phyloP scores from a whole-genome alignment of 37 sponge, comb jelly and placozoan species.

The Beroe forskalii region DNA sequence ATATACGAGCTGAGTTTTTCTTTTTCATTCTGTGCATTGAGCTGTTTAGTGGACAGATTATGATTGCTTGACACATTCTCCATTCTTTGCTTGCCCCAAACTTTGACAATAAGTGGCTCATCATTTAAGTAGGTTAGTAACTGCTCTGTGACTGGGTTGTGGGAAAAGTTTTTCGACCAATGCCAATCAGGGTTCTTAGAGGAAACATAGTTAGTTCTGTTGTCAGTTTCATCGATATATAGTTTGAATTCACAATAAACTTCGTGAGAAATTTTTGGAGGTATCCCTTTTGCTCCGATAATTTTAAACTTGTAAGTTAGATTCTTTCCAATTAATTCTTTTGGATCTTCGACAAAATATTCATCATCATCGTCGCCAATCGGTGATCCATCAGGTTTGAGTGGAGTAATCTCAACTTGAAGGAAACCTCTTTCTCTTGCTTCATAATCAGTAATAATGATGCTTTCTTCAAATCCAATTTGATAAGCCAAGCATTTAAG shows the following conservation, averaged over 20 bases:
- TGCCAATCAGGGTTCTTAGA: conserved; percentile 68
- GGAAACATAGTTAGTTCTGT: conserved; percentile 55
- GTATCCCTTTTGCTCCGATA: conserved; percentile 43
- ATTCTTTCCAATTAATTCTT: conserved; percentile 53
- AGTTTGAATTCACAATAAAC: conserved; percentile 74
- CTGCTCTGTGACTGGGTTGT: conserved; percentile 73
- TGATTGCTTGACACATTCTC: not conserved
- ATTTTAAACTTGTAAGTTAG: conserved; percentile 42
- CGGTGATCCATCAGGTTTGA: conserved; percentile 34
- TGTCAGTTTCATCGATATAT: conserved; percentile 68
- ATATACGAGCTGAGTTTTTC: conserved; percentile 32
- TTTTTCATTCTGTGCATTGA: conserved; percentile 26
- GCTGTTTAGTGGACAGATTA: conserved; percentile 45
- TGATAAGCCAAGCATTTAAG: conserved; percentile 69
- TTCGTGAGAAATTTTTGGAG: conserved; percentile 65
- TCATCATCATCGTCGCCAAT: conserved; percentile 56
- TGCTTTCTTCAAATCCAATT: conserved; percentile 74
- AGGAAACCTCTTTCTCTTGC: conserved; percentile 72
- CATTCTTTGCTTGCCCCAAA: conserved; percentile 70
- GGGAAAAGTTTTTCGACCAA: conserved; percentile 63
- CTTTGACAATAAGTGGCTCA: conserved; percentile 72
- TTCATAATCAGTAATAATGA: conserved; percentile 73
- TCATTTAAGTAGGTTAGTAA: conserved; percentile 69
- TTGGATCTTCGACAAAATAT: conserved; percentile 64
- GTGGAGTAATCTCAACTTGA: conserved; percentile 8